Evolutionary conservation across 2,888 invertebrate genomes (phyloP), one percentile per base, ranked within the genome.

Genomic region (Eulithis testata): DNA sequence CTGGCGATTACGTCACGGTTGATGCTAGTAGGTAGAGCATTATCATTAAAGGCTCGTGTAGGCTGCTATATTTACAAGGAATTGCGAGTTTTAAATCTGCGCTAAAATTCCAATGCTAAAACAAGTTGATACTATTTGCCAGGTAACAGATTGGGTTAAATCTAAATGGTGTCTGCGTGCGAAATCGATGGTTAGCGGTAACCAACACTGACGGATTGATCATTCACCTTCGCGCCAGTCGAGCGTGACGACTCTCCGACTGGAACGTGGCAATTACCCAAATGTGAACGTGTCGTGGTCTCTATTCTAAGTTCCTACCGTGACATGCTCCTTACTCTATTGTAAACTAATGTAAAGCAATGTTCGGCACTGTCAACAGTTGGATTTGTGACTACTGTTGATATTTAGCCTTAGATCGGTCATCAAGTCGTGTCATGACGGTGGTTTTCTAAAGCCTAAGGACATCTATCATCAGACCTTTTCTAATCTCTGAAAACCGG

Each of bases 1-100:
- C 67, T 70, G 74, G 55, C 68, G 60, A 66, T 81, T 78, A 69
- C 81, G 79, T 81, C 78, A 80, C 69, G 49, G 66, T 70, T 65
- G 72, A 69, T 69, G 73, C 74, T 68, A 69, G 65, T 75, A 74
- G 76, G 69, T 75, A 69, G 58, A 73, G 69, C 70, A 52, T 52
- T 4, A n/a, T 40, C 5, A 61, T 69, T 72, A 70, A 70, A 74
- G 66, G 65, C 68, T 55, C 71, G 71, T 67, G 69, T 74, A 70
- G 70, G 67, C 64, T 60, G 67, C 44, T 53, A 43, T 50, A 54
- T 55, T 40, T 14, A 21, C 11, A 37, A 14, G 11, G 11, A 40
- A n/a, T 63, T 43, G 31, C 37, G 50, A 47, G 27, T 40, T 47
- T 47, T 21, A 37, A 37, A 60, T 57, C 45, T 45, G 53, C 21